A percentile compares a stretch with the other conserved stretches of the same genome.
These are phyloP conservation scores for Sebastes fasciatus DNA, from an alignment of 2,113 vertebrate genomes.

Conservation along the genomic window DNA sequence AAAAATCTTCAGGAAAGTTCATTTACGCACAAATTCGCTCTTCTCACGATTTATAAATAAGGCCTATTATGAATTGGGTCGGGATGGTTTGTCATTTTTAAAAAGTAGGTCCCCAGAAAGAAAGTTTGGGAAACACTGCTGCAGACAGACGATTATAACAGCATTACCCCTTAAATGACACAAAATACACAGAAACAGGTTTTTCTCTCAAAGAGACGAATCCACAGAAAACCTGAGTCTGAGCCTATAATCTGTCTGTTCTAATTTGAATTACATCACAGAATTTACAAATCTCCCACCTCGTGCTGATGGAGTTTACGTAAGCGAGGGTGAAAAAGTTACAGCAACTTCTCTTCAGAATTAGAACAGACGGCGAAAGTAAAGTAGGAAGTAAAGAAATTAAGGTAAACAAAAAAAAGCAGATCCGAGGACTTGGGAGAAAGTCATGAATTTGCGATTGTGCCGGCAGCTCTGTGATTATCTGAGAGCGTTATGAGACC, in stretches of 20 bases:
- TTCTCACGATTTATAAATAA: too few species aligned
- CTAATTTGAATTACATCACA: neutral
- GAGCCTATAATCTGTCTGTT: slow-evolving; percentile 4
- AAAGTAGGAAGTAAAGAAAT: neutral
- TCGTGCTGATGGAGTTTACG: neutral
- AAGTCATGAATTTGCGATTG: slow-evolving; percentile 32
- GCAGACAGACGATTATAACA: neutral
- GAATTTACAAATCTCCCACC: slow-evolving; percentile 5
- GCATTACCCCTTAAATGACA: neutral
- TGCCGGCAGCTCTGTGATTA: slow-evolving; percentile 51
- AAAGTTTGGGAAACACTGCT: too few species aligned
- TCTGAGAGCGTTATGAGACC: slow-evolving; percentile 49
- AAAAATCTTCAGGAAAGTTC: too few species aligned
- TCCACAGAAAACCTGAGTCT: slow-evolving; percentile 4
- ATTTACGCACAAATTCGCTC: too few species aligned
- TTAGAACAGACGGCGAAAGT: neutral
- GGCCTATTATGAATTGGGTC: too few species aligned
- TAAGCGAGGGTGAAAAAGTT: slow-evolving; percentile 6
- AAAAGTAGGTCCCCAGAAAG: too few species aligned
- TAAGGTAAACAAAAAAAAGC: neutral
- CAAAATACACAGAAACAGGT: neutral
- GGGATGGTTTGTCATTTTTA: too few species aligned
- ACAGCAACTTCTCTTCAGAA: slow-evolving; percentile 3
- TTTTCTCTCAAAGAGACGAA: neutral
- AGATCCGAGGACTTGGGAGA: slow-evolving; percentile 23